Evolutionary conservation across 2,797 vertebrate genomes (phyloP).

Genomic region (Sphaeramia orbicularis): DNA sequence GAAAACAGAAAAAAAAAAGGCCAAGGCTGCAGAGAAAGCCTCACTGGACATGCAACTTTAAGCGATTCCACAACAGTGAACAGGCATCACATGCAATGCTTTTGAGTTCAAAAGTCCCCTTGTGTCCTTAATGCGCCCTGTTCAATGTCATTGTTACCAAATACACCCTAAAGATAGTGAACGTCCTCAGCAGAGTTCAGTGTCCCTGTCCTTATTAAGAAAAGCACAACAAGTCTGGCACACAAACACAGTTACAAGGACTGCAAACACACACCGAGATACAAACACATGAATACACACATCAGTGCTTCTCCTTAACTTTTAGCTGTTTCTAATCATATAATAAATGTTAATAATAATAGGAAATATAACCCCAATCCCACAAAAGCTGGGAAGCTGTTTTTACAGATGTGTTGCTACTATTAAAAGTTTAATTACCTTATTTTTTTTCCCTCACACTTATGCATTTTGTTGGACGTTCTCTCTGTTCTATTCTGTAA

Average conservation of each 20-base stretch:
- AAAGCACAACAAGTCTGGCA: slow-evolving; percentile 32
- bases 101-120: slow-evolving; percentile 49
- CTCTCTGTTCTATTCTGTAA: too few species aligned
- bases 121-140: slow-evolving; percentile 24
- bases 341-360: too few species aligned
- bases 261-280: not conserved
- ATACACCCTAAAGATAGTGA: slow-evolving; percentile 42
- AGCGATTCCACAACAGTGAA: slow-evolving; percentile 14
- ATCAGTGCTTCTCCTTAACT: not conserved
- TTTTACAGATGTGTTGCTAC: too few species aligned
- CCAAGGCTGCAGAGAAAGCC: slow-evolving; percentile 7
- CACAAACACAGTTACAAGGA: slow-evolving; percentile 23
- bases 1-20: not conserved
- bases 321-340: too few species aligned
- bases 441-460: too few species aligned
- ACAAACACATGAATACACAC: slow-evolving; percentile 8
- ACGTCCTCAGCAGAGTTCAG: slow-evolving; percentile 35
- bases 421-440: too few species aligned
- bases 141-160: slow-evolving; percentile 51
- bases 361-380: too few species aligned
- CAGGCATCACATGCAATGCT: slow-evolving; percentile 10
- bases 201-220: slow-evolving; percentile 48
- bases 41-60: not conserved
- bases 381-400: too few species aligned
- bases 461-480: too few species aligned